Conservation (phyloP, 2,113 vertebrate species). For the Megaceryle maxima region DNA sequence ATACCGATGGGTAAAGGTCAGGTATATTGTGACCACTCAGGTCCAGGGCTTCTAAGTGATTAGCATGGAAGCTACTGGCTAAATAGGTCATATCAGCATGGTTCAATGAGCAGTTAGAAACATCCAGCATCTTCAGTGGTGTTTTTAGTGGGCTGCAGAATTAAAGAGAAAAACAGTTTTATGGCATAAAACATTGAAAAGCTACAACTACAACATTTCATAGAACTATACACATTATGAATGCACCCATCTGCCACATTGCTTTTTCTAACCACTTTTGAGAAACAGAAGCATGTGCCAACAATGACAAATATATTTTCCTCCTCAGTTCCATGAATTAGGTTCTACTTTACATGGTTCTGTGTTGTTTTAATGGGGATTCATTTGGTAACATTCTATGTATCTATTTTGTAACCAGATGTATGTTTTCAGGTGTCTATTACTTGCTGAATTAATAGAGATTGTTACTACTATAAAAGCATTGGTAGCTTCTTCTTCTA, state of each 20-base stretch:
- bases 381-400: neutral
- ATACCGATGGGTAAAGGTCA: slow-evolving; percentile 77
- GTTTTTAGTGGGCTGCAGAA: slow-evolving; percentile 83
- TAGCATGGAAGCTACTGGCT: slow-evolving; percentile 86
- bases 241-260: neutral
- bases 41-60: slow-evolving; percentile 84
- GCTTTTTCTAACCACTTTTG: neutral
- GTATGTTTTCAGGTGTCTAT: neutral
- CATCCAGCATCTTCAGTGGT: slow-evolving; percentile 84
- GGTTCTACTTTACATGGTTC: neutral
- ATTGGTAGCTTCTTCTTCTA: neutral
- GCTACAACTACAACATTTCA: neutral
- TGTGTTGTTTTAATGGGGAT: neutral
- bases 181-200: neutral
- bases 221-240: neutral
- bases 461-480: neutral
- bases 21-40: slow-evolving; percentile 87
- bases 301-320: neutral
- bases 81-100: slow-evolving; percentile 89
- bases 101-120: slow-evolving; percentile 88
- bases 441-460: neutral
- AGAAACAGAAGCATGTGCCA: neutral
- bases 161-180: neutral
- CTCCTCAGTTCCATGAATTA: neutral
- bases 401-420: neutral